phyloP scores from a whole-genome alignment of 2,888 invertebrate species.

The Sinotaia quadrata region DNA sequence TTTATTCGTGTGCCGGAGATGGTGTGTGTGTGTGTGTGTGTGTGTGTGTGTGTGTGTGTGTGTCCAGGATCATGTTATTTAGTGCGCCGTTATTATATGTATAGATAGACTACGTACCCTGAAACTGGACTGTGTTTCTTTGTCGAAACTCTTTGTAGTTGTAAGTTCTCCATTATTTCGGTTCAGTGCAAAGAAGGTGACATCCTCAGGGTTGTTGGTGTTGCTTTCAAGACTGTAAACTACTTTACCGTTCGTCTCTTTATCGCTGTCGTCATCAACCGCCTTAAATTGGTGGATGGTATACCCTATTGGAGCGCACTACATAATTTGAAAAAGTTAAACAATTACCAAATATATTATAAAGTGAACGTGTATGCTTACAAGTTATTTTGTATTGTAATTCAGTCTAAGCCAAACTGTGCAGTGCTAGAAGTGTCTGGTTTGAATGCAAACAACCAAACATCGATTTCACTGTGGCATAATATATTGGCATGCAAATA shows the following conservation, averaged over 20 bases:
- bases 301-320: conserved; percentile 23
- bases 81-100: too few relatives aligned
- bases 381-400: too few relatives aligned
- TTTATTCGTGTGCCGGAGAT: not conserved
- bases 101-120: too few relatives aligned
- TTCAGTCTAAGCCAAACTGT: too few relatives aligned
- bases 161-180: conserved; percentile 18
- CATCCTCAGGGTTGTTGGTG: conserved; percentile 2
- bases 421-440: too few relatives aligned
- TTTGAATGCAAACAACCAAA: too few relatives aligned
- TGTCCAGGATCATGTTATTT: too few relatives aligned
- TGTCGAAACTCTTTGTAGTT: not conserved
- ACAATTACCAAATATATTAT: too few relatives aligned
- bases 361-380: too few relatives aligned
- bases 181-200: conserved; percentile 20
- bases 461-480: too few relatives aligned
- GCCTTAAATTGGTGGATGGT: conserved; percentile 23
- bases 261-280: conserved; percentile 26
- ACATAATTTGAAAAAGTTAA: too few relatives aligned
- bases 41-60: conserved; percentile 2
- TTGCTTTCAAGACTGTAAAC: conserved; percentile 21
- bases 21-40: conserved; percentile 1
- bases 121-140: not conserved
- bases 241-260: conserved; percentile 29
- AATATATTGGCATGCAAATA: too few relatives aligned